Conservation (phyloP, 2,888 invertebrate species). For the Ceramica pisi region DNA sequence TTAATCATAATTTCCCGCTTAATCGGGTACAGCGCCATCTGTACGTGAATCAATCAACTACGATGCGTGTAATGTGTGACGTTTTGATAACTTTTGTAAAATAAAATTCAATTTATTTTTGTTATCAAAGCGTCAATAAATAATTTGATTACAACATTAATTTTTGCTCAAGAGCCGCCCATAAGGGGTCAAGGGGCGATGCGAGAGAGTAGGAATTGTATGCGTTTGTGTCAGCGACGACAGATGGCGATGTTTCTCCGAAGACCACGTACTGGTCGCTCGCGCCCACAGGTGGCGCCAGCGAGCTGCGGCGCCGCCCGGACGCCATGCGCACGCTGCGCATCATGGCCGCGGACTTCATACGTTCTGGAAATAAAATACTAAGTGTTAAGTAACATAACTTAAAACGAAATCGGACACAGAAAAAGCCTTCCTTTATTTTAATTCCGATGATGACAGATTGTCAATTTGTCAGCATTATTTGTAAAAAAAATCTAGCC, state of each 20-base stretch:
- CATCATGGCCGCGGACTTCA: conserved; percentile 82
- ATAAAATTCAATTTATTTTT: conserved; percentile 58
- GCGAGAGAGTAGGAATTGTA: conserved; percentile 48
- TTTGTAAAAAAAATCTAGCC: too few species aligned
- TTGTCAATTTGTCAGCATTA: too few species aligned
- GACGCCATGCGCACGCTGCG: conserved; percentile 81
- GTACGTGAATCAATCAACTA: conserved; percentile 43
- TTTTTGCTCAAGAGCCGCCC: conserved; percentile 84
- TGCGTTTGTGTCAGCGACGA: conserved; percentile 57
- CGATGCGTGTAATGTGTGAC: conserved; percentile 13
- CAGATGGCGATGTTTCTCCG: conserved; percentile 67
- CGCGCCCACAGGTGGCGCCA: conserved; percentile 32
- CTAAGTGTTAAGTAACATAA: neutral
- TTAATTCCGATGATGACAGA: too few species aligned
- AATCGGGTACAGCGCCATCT: conserved; percentile 62
- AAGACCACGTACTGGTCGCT: conserved; percentile 65
- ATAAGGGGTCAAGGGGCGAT: conserved; percentile 77
- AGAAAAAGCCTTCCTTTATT: neutral
- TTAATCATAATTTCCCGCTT: conserved; percentile 33
- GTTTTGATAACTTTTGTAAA: conserved; percentile 37
- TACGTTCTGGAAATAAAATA: conserved; percentile 75
- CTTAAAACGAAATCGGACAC: too few species aligned
- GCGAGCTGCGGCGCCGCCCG: conserved; percentile 71
- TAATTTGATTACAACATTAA: conserved; percentile 70
- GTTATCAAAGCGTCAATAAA: conserved; percentile 19